These are phyloP conservation scores for Zoanthus sociatus DNA, from an alignment of 92 coral and sea anemone genomes.

Conservation along the genomic window DNA sequence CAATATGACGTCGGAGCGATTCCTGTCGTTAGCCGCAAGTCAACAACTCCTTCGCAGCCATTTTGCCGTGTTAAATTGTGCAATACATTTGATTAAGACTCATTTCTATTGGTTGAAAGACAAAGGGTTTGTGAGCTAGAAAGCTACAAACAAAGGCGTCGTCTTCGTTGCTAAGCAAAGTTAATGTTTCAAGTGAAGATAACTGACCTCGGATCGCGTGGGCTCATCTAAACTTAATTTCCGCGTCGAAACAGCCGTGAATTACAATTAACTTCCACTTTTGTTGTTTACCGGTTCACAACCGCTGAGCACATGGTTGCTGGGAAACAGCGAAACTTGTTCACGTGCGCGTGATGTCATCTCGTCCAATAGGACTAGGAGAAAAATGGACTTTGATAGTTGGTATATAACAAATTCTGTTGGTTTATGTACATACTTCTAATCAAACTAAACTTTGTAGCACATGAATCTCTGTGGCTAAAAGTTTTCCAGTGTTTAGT, in stretches of 20 bases:
- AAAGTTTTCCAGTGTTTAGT: not conserved
- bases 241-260: not conserved
- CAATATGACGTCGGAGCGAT: no score
- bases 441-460: not conserved
- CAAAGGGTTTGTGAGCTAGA: not conserved
- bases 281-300: no score
- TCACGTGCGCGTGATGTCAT: no score
- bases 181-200: not conserved
- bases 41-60: not conserved
- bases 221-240: not conserved
- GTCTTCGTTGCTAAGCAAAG: conserved; percentile 1
- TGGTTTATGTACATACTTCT: not conserved
- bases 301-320: no score
- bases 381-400: no score
- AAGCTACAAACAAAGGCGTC: conserved; percentile 24
- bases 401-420: not conserved
- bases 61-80: conserved; percentile 23
- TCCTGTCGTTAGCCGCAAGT: no score
- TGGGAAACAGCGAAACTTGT: no score
- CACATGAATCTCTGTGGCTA: not conserved
- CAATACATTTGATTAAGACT: not conserved
- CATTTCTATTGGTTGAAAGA: not conserved
- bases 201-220: not conserved
- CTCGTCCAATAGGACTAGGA: no score
- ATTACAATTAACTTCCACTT: no score